These are phyloP conservation scores for Ceratoteleas bidentatus DNA, from an alignment of 1,140 invertebrate genomes.

Conservation along the genomic window DNA sequence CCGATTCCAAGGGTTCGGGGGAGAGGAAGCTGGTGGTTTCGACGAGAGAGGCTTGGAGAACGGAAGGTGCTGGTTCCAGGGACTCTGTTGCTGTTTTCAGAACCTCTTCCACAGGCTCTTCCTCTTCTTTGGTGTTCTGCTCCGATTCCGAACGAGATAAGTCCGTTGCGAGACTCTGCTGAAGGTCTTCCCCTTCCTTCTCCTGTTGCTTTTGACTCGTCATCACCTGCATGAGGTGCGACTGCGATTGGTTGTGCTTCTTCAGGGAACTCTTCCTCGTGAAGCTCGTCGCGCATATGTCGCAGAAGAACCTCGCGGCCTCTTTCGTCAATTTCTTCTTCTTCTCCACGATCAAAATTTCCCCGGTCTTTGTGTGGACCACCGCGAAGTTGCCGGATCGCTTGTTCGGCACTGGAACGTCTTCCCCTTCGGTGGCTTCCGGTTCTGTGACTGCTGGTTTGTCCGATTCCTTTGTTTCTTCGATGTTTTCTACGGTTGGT, in stretches of 20 bases:
- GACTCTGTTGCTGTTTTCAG: no score
- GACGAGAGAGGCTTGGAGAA: no score
- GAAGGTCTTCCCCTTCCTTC: conserved; percentile 14
- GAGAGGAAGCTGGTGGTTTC: neutral
- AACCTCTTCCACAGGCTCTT: no score
- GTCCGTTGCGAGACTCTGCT: no score
- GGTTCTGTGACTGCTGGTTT: conserved; percentile 4
- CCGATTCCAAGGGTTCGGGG: neutral
- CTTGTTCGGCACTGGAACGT: conserved; percentile 72
- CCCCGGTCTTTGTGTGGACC: conserved; percentile 76
- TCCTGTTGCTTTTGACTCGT: conserved; percentile 15
- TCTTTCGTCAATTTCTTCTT: conserved; percentile 79
- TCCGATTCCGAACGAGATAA: no score
- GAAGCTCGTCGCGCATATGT: conserved; percentile 77
- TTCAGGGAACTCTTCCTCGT: conserved; percentile 79
- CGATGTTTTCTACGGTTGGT: neutral
- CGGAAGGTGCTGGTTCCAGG: neutral
- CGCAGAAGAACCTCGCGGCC: conserved; percentile 76
- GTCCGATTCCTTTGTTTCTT: conserved; percentile 1
- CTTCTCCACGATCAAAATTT: conserved; percentile 78
- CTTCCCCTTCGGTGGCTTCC: conserved; percentile 48
- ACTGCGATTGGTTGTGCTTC: conserved; percentile 78
- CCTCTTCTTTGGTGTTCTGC: no score
- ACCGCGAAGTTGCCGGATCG: conserved; percentile 75
- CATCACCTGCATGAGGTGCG: conserved; percentile 72